These are phyloP conservation scores for Syngnathus scovelli DNA, from an alignment of 2,113 vertebrate species.

Conservation along the genomic window DNA sequence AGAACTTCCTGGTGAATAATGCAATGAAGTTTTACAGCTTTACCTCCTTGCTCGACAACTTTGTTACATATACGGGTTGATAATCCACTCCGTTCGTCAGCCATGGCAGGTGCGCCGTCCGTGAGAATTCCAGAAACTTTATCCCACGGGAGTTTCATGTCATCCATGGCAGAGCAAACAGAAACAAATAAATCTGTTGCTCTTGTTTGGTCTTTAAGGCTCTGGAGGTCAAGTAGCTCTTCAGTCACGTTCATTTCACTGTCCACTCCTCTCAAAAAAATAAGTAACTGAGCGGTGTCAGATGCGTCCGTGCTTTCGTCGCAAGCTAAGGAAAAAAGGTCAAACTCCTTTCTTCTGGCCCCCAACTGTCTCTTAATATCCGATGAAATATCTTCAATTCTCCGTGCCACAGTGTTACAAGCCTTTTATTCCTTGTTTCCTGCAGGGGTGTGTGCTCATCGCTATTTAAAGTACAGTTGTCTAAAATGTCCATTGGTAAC, in stretches of 20 bases:
- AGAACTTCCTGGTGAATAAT: too few species aligned
- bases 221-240: not conserved
- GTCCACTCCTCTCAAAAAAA: slow-evolving; percentile 1
- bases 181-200: not conserved
- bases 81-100: not conserved
- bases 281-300: not conserved
- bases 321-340: not conserved
- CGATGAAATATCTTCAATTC: not conserved
- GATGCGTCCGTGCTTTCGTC: not conserved
- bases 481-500: slow-evolving; percentile 18
- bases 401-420: not conserved
- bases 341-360: not conserved
- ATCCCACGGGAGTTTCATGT: slow-evolving; percentile 10
- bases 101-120: not conserved
- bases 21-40: too few species aligned
- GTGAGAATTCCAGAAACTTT: not conserved
- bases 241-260: not conserved
- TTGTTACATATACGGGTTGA: not conserved
- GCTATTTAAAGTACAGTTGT: slow-evolving; percentile 44
- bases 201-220: not conserved
- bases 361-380: slow-evolving; percentile 2
- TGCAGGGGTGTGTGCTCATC: slow-evolving; percentile 7
- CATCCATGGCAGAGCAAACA: slow-evolving; percentile 13
- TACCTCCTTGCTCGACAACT: too few species aligned
- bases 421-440: slow-evolving; percentile 16